Evolutionary conservation across 2,797 vertebrate species (phyloP), one percentile per base, ranked within the genome.

Genomic region (Phalloptychus januarius): DNA sequence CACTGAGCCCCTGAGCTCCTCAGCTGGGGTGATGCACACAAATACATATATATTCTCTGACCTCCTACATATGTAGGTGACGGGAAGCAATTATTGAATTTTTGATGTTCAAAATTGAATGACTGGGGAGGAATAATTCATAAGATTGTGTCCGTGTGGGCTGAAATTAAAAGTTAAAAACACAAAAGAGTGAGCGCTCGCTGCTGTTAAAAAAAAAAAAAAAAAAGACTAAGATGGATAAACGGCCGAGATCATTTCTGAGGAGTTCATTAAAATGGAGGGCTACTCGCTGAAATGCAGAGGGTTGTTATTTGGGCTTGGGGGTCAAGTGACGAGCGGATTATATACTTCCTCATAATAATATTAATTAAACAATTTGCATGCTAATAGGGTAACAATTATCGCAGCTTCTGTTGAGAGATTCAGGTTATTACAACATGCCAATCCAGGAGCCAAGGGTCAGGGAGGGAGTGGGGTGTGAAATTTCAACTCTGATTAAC

Each of bases 291-390:
- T 96, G 96, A 96, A 97, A 97, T 96, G 95, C 96, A 95, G 94
- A 94, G 95, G 96, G 95, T 96, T 96, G 96, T 96, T 95, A 96
- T 97, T 97, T 96, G 96, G 97, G 95, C 97, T 96, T 87, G 86
- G 97, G 97, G 98, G 98, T 99, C 98, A 99, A 99, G 98, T 98
- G 98, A 98, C 97, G 97, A 97, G 97, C 97, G 97, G 98, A 98
- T 99, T 98, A 98, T 98, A 97, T 97, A 97, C 97, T 98, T 97
- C 97, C 97, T 97, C 97, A 98, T 99, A 99, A 99, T 98, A 99
- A 99, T 99, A 99, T 99, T 99, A 99, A 99, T 99, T 99, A 99
- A 99, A 99, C 98, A 98, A 99, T 99, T 99, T 99, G 98, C 98
- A 99, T 99, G 98, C 97, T 99, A 99, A 99, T 99, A 98, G 97